Evolutionary conservation across 2,888 invertebrate species (phyloP).

Genomic region (Nomada lathburiana): DNA sequence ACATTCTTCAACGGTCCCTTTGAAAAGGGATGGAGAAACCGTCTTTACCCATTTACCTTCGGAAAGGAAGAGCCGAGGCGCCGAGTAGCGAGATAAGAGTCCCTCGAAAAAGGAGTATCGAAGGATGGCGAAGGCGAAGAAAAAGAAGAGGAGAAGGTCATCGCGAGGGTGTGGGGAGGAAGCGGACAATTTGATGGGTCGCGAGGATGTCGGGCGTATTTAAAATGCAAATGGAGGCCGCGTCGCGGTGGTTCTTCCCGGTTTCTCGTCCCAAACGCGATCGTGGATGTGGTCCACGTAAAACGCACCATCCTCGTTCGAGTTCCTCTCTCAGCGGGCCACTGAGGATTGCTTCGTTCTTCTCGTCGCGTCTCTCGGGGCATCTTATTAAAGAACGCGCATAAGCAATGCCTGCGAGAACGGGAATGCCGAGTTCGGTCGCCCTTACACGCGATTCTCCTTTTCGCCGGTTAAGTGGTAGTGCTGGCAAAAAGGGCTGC

Average conservation of each 20-base stretch:
- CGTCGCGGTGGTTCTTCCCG: conserved; percentile 69
- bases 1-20: conserved; percentile 45
- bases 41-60: not conserved
- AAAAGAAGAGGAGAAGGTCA: not conserved
- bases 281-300: conserved; percentile 58
- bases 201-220: conserved; percentile 68
- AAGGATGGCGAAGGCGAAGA: conserved; percentile 2
- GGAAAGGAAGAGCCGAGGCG: conserved; percentile 32
- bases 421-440: conserved; percentile 53
- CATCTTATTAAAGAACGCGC: conserved; percentile 62
- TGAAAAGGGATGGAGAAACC: conserved; percentile 15
- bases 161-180: not conserved
- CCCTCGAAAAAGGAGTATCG: conserved; percentile 1
- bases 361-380: conserved; percentile 37
- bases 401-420: conserved; percentile 56
- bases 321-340: conserved; percentile 2
- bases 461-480: conserved; percentile 11
- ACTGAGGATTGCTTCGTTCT: conserved; percentile 22
- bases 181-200: conserved; percentile 58
- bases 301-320: conserved; percentile 37
- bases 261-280: conserved; percentile 55
- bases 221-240: conserved; percentile 75
- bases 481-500: conserved; percentile 52
- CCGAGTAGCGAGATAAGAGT: conserved; percentile 39
- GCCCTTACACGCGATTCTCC: conserved; percentile 59